These are phyloP conservation scores for Ptychochromis oligacanthus DNA, from an alignment of 2,113 vertebrate genomes.

Conservation along the genomic window DNA sequence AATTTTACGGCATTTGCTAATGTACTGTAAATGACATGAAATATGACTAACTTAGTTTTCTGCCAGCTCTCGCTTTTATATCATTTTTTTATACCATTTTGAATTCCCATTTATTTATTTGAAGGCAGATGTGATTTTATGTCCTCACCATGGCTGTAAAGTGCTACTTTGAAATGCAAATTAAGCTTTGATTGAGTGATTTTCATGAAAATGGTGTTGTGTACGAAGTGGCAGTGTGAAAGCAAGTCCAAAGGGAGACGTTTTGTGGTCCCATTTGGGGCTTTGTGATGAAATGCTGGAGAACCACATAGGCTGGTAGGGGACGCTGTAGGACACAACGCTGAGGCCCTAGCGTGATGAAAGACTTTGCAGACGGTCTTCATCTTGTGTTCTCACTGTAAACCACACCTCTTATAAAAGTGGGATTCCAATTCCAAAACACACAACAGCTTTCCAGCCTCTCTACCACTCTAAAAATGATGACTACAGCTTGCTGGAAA, in stretches of 20 bases:
- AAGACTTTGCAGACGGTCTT: slow-evolving; percentile 6
- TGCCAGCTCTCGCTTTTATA: slow-evolving; percentile 70
- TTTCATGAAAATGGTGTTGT: slow-evolving; percentile 60
- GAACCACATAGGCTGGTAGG: slow-evolving; percentile 26
- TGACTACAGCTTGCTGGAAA: slow-evolving; percentile 48
- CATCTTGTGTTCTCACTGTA: slow-evolving; percentile 15
- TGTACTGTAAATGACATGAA: slow-evolving; percentile 81
- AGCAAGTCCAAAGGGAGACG: slow-evolving; percentile 56
- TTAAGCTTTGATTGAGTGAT: slow-evolving; percentile 76
- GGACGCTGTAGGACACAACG: slow-evolving; percentile 41
- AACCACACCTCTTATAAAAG: slow-evolving; percentile 14
- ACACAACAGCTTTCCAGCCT: background rate
- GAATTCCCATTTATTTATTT: slow-evolving; percentile 79
- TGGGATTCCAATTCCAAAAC: slow-evolving; percentile 13
- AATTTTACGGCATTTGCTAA: slow-evolving; percentile 78
- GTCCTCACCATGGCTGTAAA: slow-evolving; percentile 73
- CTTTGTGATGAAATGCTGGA: slow-evolving; percentile 35
- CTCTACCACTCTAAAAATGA: slow-evolving; percentile 33
- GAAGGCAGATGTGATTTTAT: slow-evolving; percentile 83
- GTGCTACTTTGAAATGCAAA: slow-evolving; percentile 82
- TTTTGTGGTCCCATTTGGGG: slow-evolving; percentile 50
- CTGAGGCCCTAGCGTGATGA: background rate
- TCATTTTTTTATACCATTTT: slow-evolving; percentile 74
- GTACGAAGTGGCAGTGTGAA: slow-evolving; percentile 42
- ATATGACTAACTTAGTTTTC: slow-evolving; percentile 74